A percentile compares a stretch with the other conserved stretches of the same genome.
Conservation (phyloP, 1,140 invertebrate genomes). For the Lepidurus arcticus region DNA sequence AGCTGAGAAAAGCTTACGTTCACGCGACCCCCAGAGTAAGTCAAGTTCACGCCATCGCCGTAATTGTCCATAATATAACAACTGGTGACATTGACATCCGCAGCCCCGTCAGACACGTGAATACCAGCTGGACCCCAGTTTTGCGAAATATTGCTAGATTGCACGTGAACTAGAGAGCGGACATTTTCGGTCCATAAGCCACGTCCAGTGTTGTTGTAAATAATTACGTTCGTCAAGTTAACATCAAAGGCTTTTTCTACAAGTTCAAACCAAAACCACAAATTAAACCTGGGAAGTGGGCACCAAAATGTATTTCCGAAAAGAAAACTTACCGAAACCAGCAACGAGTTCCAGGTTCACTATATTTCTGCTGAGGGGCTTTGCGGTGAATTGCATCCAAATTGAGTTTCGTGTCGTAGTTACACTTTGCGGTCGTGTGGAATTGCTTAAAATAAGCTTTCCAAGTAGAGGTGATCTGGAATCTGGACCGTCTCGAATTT, state of each 20-base stretch:
- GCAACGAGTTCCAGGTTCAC: constrained; percentile 62
- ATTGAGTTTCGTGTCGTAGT: constrained; percentile 69
- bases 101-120: constrained; percentile 74
- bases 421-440: constrained; percentile 75
- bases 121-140: constrained; percentile 84
- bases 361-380: constrained; percentile 60
- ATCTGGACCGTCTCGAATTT: constrained; percentile 70
- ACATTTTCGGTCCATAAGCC: constrained; percentile 81
- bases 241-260: constrained; percentile 76
- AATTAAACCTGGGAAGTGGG: background rate
- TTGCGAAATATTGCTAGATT: constrained; percentile 71
- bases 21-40: constrained; percentile 65
- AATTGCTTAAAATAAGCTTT: constrained; percentile 63
- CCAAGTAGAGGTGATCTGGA: constrained; percentile 61
- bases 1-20: constrained; percentile 86
- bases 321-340: constrained; percentile 34
- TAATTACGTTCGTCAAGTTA: constrained; percentile 73
- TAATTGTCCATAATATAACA: constrained; percentile 83
- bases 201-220: constrained; percentile 85
- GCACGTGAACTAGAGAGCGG: constrained; percentile 69
- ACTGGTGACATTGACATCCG: constrained; percentile 87
- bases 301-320: background rate
- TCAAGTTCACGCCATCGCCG: constrained; percentile 57
- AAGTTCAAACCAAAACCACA: constrained; percentile 35
- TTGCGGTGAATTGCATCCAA: constrained; percentile 65